phyloP scores from a whole-genome alignment of 1,140 invertebrate species.

The Danaus plexippus region DNA sequence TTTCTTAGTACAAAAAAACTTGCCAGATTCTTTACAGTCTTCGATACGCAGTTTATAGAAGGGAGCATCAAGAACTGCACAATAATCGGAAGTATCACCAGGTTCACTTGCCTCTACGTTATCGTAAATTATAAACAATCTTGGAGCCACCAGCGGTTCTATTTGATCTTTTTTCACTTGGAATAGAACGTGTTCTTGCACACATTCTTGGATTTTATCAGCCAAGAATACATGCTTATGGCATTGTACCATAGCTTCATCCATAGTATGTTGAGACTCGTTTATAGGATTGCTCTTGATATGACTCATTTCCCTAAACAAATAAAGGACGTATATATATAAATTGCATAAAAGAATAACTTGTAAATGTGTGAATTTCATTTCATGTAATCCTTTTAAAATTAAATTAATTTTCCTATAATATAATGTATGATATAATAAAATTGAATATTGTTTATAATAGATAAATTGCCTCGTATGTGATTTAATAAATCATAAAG shows the following conservation, averaged over 20 bases:
- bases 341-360: neutral
- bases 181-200: conserved; percentile 70
- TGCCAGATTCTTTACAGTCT: conserved; percentile 74
- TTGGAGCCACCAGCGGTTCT: conserved; percentile 76
- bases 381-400: no score
- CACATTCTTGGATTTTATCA: conserved; percentile 75
- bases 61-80: conserved; percentile 73
- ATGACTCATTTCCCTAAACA: conserved; percentile 55
- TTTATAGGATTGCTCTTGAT: conserved; percentile 63
- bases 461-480: conserved; percentile 2
- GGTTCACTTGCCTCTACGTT: conserved; percentile 81
- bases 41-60: conserved; percentile 79
- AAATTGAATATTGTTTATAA: no score
- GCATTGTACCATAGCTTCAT: conserved; percentile 69
- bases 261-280: conserved; percentile 54
- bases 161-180: conserved; percentile 38
- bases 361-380: no score
- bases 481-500: conserved; percentile 43
- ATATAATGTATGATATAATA: no score
- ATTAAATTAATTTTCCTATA: no score
- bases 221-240: conserved; percentile 75
- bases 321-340: conserved; percentile 11
- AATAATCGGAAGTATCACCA: conserved; percentile 75
- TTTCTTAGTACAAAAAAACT: conserved; percentile 5
- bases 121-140: conserved; percentile 80